Base-by-base conservation (phyloP, 2,113 vertebrate genomes). In the Dolichallabes microphthalmus region DNA sequence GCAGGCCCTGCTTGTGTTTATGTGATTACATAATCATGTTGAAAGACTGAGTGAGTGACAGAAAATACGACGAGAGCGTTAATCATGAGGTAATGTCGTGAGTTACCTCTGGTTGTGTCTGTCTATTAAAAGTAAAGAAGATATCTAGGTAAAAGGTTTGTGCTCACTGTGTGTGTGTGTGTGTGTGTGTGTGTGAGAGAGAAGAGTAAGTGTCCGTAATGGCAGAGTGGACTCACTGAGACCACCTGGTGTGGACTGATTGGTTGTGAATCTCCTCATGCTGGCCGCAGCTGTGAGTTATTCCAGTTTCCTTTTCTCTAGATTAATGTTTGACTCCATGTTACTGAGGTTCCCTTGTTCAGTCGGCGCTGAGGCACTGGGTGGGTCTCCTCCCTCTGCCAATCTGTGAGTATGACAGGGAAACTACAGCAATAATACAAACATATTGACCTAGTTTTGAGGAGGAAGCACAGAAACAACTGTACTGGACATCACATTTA, bases 321-420 rank as follows among this genome's bases (percentile, higher is more conserved):
- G 87, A 88, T 87, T 88, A 87, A 88, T 86, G 81, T 74, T 45
- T 35, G 81, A 45, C 73, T 82, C 32, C 64, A 39, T 78, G 63
- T 75, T 85, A 64, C 83, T 87, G 80, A 80, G 77, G 84, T 74
- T 87, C 75, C n/a, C 50, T 85, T 78, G 77, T 71, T 78, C 64
- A 22, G 61, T 19, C 45, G n/a, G 11, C 30, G 80, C 76, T 17
- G 35, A 80, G 81, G 84, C 74, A 25, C 69, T 77, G 86, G 77
- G 45, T 52, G 77, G 83, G 66, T 83, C 85, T 27, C 0, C 58
- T 82, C 78, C 22, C 20, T 39, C 79, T 86, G 85, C 85, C 85
- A 86, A 86, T 81, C 78, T 81, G 63, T 85, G 83, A 82, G 79
- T 82, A 79, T 84, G 85, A 85, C 66, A 86, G 60, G 64, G 68